Percentiles rank a stretch among this genome's conserved stretches.
These are phyloP conservation scores for Galeopsomyia nigrocyanea DNA, from an alignment of 2,888 invertebrate genomes.

Conservation along the genomic window DNA sequence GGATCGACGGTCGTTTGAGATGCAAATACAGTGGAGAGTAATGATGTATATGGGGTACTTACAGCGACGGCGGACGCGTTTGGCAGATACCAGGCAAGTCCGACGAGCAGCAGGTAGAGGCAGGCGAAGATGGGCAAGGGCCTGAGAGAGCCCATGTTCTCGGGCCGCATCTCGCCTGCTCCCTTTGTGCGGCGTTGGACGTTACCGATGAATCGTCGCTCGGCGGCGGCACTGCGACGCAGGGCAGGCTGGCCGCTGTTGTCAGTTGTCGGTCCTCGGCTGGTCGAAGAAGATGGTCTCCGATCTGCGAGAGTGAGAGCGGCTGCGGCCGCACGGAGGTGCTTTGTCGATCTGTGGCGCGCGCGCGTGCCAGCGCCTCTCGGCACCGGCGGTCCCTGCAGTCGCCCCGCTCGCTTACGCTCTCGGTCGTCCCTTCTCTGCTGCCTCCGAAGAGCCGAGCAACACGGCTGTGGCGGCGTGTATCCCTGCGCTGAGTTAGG, in stretches of 20 bases:
- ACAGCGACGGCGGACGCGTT: slow-evolving; percentile 55
- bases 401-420: slow-evolving; percentile 40
- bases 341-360: slow-evolving; percentile 41
- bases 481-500: slow-evolving; percentile 43
- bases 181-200: no score
- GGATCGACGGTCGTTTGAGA: no score
- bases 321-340: slow-evolving; percentile 28
- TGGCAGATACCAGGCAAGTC: slow-evolving; percentile 51
- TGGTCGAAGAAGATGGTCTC: no score
- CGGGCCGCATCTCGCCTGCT: slow-evolving; percentile 51
- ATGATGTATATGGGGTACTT: slow-evolving; percentile 48
- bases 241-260: no score
- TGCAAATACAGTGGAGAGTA: no score
- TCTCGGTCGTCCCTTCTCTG: slow-evolving; percentile 45
- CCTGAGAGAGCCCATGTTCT: slow-evolving; percentile 48
- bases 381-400: slow-evolving; percentile 16
- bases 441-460: slow-evolving; percentile 47
- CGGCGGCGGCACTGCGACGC: no score
- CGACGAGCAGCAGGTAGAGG: slow-evolving; percentile 50
- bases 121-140: slow-evolving; percentile 14
- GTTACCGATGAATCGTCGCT: no score
- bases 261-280: neutral
- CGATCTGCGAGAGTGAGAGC: neutral
- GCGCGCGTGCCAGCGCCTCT: slow-evolving; percentile 26
- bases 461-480: slow-evolving; percentile 53